phyloP scores from a whole-genome alignment of 2,888 invertebrate species.

The Pelosia muscerda region DNA sequence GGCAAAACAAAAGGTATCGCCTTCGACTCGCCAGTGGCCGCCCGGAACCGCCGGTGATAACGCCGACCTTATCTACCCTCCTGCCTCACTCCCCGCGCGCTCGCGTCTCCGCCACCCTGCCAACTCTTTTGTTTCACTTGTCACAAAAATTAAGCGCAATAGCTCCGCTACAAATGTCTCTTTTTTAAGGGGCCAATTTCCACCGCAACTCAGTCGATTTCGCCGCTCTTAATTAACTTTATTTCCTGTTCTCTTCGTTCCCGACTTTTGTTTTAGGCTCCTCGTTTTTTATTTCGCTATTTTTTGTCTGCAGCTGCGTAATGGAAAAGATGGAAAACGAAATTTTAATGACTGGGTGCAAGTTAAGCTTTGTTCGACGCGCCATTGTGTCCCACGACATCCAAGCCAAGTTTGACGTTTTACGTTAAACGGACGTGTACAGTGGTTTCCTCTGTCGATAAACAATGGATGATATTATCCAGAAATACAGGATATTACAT shows the following conservation, averaged over 20 bases:
- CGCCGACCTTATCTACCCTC: constrained; percentile 81
- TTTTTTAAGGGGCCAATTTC: constrained; percentile 86
- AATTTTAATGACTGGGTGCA: constrained; percentile 85
- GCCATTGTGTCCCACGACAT: constrained; percentile 74
- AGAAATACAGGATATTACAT: background rate
- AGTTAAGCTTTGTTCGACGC: constrained; percentile 81
- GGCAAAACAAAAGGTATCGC: constrained; percentile 84
- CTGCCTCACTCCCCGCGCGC: constrained; percentile 51
- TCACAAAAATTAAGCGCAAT: constrained; percentile 87
- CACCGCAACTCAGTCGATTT: constrained; percentile 87
- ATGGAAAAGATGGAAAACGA: constrained; percentile 86
- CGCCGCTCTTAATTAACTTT: constrained; percentile 87
- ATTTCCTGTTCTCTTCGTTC: constrained; percentile 85
- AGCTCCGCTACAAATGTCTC: constrained; percentile 86
- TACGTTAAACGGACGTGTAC: constrained; percentile 69
- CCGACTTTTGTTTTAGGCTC: constrained; percentile 84
- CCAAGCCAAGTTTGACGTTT: constrained; percentile 76
- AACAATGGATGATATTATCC: constrained; percentile 57
- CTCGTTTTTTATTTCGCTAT: constrained; percentile 82
- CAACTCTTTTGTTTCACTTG: constrained; percentile 87
- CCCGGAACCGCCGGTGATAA: constrained; percentile 80
- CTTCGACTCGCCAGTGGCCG: constrained; percentile 83
- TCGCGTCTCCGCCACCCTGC: constrained; percentile 68
- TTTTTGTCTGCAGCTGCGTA: constrained; percentile 85
- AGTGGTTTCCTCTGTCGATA: constrained; percentile 63